Conservation (phyloP, 1,140 invertebrate species). For the Hycleus phaleratus region DNA sequence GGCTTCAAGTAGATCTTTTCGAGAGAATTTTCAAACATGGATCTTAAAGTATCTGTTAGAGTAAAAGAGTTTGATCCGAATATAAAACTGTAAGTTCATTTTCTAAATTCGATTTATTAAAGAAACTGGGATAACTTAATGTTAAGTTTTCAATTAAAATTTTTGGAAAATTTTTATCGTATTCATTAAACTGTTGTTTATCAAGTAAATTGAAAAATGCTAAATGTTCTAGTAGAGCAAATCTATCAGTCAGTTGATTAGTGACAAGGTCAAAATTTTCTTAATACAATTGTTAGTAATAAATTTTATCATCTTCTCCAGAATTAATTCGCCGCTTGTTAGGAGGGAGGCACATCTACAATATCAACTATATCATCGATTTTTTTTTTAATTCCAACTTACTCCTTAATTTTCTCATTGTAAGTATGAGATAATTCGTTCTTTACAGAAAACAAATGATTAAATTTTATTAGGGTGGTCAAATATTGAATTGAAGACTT, state of each 20-base stretch:
- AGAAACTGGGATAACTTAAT: neutral
- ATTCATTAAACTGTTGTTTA: neutral
- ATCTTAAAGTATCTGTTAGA: neutral
- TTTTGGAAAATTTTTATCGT: neutral
- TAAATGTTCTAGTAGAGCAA: neutral
- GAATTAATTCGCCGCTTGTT: neutral
- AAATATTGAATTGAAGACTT: slow-evolving; percentile 1
- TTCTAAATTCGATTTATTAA: neutral
- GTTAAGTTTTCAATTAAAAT: neutral
- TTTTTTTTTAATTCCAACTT: neutral
- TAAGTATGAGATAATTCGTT: neutral
- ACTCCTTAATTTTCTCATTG: too few relatives aligned
- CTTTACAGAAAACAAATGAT: neutral
- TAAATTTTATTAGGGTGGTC: neutral
- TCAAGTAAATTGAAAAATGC: too few relatives aligned
- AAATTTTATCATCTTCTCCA: neutral
- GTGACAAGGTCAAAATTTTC: neutral
- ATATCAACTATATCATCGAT: neutral
- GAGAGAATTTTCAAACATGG: neutral
- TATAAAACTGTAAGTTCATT: neutral
- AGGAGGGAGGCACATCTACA: too few relatives aligned
- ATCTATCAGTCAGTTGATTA: neutral
- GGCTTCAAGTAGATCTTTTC: neutral
- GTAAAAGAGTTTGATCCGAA: neutral
- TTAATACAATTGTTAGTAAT: neutral